Conservation (phyloP, 2,888 invertebrate genomes). For the Empis stercorea region DNA sequence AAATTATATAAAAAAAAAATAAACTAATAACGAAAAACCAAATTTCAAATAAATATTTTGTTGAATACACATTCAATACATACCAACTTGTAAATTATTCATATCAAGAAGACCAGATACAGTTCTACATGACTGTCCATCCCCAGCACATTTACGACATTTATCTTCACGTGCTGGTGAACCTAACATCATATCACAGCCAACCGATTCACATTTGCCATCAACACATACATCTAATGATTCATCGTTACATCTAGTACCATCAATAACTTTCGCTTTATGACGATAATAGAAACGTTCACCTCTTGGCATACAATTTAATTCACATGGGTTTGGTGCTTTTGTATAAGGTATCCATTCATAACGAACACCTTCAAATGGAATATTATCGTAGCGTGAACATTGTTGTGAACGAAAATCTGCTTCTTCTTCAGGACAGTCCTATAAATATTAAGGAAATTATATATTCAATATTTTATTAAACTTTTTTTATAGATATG, state of each 20-base stretch:
- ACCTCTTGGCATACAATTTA: constrained; percentile 88
- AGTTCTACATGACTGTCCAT: constrained; percentile 77
- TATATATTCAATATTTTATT: neutral
- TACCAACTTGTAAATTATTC: constrained; percentile 61
- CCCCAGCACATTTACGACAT: constrained; percentile 86
- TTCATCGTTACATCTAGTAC: constrained; percentile 71
- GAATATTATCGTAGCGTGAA: constrained; percentile 62
- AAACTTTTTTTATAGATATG: too few relatives aligned
- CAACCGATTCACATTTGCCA: constrained; percentile 84
- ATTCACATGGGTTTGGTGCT: constrained; percentile 80
- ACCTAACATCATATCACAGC: constrained; percentile 90
- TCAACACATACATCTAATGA: constrained; percentile 86
- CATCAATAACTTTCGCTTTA: constrained; percentile 65
- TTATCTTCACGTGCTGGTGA: constrained; percentile 77
- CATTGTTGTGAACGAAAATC: constrained; percentile 90
- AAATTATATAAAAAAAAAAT: too few relatives aligned
- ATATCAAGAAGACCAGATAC: constrained; percentile 55
- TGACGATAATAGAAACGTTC: constrained; percentile 87
- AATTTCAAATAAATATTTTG: neutral
- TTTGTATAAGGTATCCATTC: constrained; percentile 82
- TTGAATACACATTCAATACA: constrained; percentile 15
- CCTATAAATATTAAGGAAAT: constrained; percentile 37
- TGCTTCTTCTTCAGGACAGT: constrained; percentile 60
- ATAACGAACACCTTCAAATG: constrained; percentile 71
- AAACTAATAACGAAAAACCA: neutral